Evolutionary conservation across 2,888 invertebrate species (phyloP).

Genomic region (Drosophila subsilvestris): DNA sequence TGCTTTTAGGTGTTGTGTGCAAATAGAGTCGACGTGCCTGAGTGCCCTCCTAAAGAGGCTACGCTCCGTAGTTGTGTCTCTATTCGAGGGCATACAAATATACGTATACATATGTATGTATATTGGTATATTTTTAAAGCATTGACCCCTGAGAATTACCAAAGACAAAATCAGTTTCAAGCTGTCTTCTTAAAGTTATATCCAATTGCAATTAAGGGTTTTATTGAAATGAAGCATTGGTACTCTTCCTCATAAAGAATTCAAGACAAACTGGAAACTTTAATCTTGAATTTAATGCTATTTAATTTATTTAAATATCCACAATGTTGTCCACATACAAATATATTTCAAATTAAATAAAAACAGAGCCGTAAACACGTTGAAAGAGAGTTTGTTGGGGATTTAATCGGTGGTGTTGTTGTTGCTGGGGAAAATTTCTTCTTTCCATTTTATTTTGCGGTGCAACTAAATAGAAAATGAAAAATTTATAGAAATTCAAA

Average conservation of each 20-base stretch:
- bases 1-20: conserved; percentile 14
- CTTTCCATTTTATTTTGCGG: conserved; percentile 36
- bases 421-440: background rate
- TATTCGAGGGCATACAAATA: conserved; percentile 9
- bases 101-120: no score
- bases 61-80: conserved; percentile 7
- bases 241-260: background rate
- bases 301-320: conserved; percentile 11
- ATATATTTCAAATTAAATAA: conserved; percentile 44
- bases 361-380: conserved; percentile 35
- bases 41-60: conserved; percentile 39
- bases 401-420: conserved; percentile 12
- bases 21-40: conserved; percentile 53
- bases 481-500: conserved; percentile 76
- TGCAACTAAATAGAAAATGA: conserved; percentile 69
- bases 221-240: background rate
- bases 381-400: conserved; percentile 13
- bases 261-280: background rate
- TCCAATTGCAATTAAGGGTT: background rate
- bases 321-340: conserved; percentile 5
- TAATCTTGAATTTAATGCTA: background rate
- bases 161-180: background rate
- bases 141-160: background rate
- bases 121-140: background rate
- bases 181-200: background rate